phyloP scores from a whole-genome alignment of 2,888 invertebrate genomes.

The Habroteleia sp. region DNA sequence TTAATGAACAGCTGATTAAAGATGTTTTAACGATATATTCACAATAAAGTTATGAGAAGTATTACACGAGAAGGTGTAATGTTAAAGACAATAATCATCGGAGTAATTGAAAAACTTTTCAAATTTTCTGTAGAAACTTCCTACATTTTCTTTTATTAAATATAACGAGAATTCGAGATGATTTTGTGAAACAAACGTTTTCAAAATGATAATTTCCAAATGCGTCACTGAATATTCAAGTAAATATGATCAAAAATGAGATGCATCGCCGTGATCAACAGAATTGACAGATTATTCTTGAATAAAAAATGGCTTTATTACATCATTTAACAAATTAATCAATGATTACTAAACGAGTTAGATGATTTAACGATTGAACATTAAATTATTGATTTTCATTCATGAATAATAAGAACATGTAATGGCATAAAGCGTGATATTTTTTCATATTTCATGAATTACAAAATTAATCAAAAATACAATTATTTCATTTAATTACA shows the following conservation, averaged over 20 bases:
- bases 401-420: slow-evolving; percentile 36
- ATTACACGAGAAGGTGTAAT: no score
- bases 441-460: slow-evolving; percentile 36
- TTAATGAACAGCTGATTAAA: slow-evolving; percentile 23
- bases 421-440: slow-evolving; percentile 22
- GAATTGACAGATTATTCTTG: slow-evolving; percentile 22
- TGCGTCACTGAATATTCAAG: slow-evolving; percentile 40
- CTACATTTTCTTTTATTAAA: not conserved
- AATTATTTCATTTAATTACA: no score
- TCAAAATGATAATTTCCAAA: slow-evolving; percentile 30
- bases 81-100: no score
- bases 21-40: slow-evolving; percentile 14
- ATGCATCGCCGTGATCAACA: slow-evolving; percentile 29
- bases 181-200: slow-evolving; percentile 23
- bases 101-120: no score
- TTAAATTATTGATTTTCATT: slow-evolving; percentile 43
- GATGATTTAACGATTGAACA: slow-evolving; percentile 22
- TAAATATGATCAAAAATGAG: slow-evolving; percentile 17
- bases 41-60: not conserved
- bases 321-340: slow-evolving; percentile 45
- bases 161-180: slow-evolving; percentile 7
- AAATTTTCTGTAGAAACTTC: slow-evolving; percentile 8
- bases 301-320: slow-evolving; percentile 19
- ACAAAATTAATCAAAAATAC: slow-evolving; percentile 36
- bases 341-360: slow-evolving; percentile 13